A percentile compares a stretch with the other conserved stretches of the same genome.
Evolutionary conservation across 2,888 invertebrate genomes (phyloP).

Genomic region (Phengaris arion): DNA sequence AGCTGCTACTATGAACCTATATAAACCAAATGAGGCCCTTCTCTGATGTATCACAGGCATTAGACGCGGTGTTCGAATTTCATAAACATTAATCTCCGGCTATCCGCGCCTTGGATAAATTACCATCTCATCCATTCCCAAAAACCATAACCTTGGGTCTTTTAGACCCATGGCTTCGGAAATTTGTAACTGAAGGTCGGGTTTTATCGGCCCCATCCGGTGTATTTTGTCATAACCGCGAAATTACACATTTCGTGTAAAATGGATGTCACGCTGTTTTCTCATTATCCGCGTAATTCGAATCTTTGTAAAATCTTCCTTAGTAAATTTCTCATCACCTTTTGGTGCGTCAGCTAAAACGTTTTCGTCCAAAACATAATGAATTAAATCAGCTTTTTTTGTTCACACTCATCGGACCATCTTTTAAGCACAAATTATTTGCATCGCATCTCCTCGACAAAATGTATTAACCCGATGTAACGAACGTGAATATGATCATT

Average conservation of each 20-base stretch:
- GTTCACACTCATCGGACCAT: not conserved
- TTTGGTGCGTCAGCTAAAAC: not conserved
- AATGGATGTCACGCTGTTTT: conserved; percentile 23
- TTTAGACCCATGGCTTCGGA: not conserved
- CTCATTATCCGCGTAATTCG: not conserved
- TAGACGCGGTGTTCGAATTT: conserved; percentile 7
- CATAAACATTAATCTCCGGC: conserved; percentile 13
- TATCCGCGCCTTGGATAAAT: not conserved
- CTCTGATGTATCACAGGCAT: not conserved
- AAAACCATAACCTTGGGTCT: not conserved
- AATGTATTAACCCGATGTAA: no score
- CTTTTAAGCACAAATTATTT: not conserved
- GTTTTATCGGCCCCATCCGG: not conserved
- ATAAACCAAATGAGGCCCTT: not conserved
- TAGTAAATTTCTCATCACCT: not conserved
- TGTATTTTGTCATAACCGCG: conserved; percentile 3
- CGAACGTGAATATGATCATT: no score
- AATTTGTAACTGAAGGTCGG: conserved; percentile 6
- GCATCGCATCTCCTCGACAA: no score
- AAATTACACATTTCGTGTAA: conserved; percentile 11
- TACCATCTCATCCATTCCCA: not conserved
- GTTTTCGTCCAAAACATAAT: not conserved
- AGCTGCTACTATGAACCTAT: no score
- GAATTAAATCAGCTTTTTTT: not conserved
- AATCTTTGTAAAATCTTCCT: conserved; percentile 24